Base-by-base conservation (phyloP, 2,888 invertebrate genomes). In the Endomychus coccineus region DNA sequence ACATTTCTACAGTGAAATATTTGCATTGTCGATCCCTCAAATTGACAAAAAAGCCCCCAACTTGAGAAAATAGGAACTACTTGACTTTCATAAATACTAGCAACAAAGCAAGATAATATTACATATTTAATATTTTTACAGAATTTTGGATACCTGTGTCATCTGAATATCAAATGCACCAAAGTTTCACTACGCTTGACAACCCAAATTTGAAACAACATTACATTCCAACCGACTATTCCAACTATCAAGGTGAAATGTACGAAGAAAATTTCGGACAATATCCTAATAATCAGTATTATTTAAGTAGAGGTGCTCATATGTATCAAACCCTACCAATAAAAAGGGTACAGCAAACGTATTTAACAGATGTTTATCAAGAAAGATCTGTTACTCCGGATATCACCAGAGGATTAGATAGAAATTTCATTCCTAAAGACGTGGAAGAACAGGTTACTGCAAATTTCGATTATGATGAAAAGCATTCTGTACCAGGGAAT, bases 341-440 rank as follows among this genome's bases (percentile, higher is more conserved):
- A 17, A 63, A 69, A 37, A 68, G 67, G 44, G 51, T 66, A 1
- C n/a, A n/a, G n/a, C 68, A 67, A 27, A 62, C 59, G 40, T 66
- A 70, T 16, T 44, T 51, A 12, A 46, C 52, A 14, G 54, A 58
- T n/a, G 59, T 62, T 30, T 62, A 62, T 15, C 64, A 66, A 4
- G 65, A 71, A 32, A 48, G 63, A 27, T 70, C 70, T 23, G 67
- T 71, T 22, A 72, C 71, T 2, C 72, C 73, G 2, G 72, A 73
- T 38, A 72, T 72, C 31, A 71, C 70, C 17, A 59, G 70, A 36
- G 70, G 70, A 13, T 53, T 71, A 36, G 61, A 56, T 22, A 47
- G 49, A 17, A 39, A 43, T 21, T 36, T 21, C 23, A 27, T 33
- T 3, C n/a, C n/a, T n/a, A n/a, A n/a, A n/a, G 46, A 44, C 16